Evolutionary conservation across 2,797 vertebrate species (phyloP), one percentile per base, ranked within the genome.

Genomic region (Hypotaenidia okinawae): DNA sequence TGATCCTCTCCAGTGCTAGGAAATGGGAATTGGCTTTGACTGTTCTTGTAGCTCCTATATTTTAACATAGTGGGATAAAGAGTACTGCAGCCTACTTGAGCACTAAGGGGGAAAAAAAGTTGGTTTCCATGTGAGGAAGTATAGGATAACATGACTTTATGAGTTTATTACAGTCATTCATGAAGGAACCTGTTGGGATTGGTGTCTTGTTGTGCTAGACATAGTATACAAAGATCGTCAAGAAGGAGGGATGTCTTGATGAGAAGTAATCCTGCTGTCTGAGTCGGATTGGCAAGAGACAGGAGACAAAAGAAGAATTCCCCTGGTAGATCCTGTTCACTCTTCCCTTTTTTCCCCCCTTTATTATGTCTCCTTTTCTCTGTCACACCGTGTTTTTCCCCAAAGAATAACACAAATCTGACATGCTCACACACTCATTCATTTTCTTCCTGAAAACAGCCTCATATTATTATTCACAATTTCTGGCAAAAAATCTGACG

Each of bases 311-410:
- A 57, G 35, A 19, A 58, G 32, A 77, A 52, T 57, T 91, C 30
- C 28, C 57, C 82, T 68, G 43, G 43, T 61, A 49, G 10, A 9
- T 25, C 10, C 13, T 79, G 11, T 59, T 86, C 77, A 58, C 11
- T 35, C 25, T 84, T 81, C 13, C 11, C 5, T 23, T 59, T 41
- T 3, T 2, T 1, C 1, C 0, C 1, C 3, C 22, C 32, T 64
- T 70, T 47, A 58, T 55, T 69, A 37, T 77, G 14, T 63, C 55
- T 88, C 15, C 13, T 84, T 27, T 87, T 75, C 41, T 35, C 37
- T 76, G 27, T 73, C 76, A 22, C 9, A 17, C 8, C 7, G 14
- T 62, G 21, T 9, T 91, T 92, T 87, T 33, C 39, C 47, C 52
- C 22, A 21, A 76, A 82, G 41, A 82, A 9, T 87, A 69, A 39